phyloP scores from a whole-genome alignment of 2,888 invertebrate genomes.

The Spodoptera picta region DNA sequence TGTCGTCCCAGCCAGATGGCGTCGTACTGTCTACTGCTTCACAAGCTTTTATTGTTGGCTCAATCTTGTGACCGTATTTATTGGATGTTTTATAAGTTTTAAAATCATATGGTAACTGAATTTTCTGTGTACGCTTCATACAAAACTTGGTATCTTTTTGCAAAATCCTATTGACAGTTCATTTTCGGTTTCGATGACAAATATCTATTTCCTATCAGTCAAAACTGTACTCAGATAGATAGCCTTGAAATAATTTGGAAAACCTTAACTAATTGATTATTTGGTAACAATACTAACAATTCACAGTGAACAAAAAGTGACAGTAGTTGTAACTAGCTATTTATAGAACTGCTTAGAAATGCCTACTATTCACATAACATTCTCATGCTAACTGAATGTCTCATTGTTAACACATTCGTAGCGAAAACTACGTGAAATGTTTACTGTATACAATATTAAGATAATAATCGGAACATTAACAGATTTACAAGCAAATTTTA shows the following conservation, averaged over 20 bases:
- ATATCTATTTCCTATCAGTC: no score
- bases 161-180: no score
- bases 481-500: background rate
- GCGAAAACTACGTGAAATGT: slow-evolving; percentile 5
- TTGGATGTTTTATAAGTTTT: no score
- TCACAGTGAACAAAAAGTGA: no score
- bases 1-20: slow-evolving; percentile 4
- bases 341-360: background rate
- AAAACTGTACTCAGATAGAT: background rate
- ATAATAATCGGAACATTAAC: background rate
- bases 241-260: slow-evolving; percentile 15
- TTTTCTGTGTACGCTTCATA: no score
- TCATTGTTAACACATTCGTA: slow-evolving; percentile 12
- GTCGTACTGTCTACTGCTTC: no score
- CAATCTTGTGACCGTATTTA: no score
- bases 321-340: background rate
- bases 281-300: background rate
- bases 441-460: slow-evolving; percentile 7
- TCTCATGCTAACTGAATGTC: slow-evolving; percentile 17
- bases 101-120: no score
- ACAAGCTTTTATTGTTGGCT: no score
- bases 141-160: no score
- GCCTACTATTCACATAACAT: slow-evolving; percentile 3
- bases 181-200: no score
- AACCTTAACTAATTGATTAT: slow-evolving; percentile 2